These are phyloP conservation scores for Mesaphorura yosii DNA, from an alignment of 1,140 invertebrate genomes.

Conservation along the genomic window DNA sequence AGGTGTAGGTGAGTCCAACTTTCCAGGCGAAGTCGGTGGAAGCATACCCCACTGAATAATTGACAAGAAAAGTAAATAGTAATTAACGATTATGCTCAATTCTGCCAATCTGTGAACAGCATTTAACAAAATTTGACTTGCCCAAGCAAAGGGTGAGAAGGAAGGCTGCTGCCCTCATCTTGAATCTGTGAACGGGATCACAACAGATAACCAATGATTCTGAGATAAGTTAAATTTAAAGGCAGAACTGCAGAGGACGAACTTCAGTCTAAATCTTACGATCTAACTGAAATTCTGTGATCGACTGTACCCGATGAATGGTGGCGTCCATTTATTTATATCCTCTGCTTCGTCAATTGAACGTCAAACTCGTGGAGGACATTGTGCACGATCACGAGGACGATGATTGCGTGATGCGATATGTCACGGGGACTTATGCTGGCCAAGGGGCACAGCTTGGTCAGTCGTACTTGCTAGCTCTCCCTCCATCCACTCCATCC, in stretches of 20 bases:
- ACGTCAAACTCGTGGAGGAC: no score
- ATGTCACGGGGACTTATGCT: no score
- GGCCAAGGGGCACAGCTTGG: no score
- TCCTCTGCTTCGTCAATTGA: no score
- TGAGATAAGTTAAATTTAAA: no score
- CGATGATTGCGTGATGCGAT: no score
- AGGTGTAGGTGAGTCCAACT: constrained; percentile 14
- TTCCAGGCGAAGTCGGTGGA: constrained; percentile 22
- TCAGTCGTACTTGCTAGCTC: no score
- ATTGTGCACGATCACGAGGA: no score
- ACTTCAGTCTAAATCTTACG: neutral
- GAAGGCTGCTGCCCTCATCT: neutral
- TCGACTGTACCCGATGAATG: neutral
- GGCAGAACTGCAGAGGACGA: neutral
- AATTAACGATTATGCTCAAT: neutral
- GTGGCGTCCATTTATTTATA: no score
- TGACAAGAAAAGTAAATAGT: neutral
- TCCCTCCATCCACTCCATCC: no score
- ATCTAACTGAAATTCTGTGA: neutral
- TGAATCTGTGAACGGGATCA: neutral
- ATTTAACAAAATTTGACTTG: neutral
- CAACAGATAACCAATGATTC: neutral
- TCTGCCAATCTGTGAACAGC: neutral
- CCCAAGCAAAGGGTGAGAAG: neutral
- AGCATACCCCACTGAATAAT: constrained; percentile 16